Evolutionary conservation across 35 echinoderm and acorn worm genomes (phyloP).

Genomic region (Eucidaris tribuloides): DNA sequence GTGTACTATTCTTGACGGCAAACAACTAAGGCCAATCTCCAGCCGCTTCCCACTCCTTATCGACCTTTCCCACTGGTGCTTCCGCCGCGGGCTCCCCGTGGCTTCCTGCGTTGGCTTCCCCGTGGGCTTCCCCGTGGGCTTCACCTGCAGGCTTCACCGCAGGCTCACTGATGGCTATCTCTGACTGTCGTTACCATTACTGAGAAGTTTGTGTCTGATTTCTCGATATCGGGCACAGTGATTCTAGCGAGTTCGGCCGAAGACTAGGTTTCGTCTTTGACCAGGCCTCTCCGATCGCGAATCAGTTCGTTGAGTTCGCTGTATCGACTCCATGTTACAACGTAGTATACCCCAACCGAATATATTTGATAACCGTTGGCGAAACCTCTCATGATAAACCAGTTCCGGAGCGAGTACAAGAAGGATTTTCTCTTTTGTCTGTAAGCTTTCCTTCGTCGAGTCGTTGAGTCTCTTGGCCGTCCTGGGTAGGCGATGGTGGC

Average conservation of each 20-base stretch:
- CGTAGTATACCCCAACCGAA: not conserved
- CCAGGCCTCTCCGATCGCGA: not conserved
- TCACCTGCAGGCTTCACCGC: not conserved
- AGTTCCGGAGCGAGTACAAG: not conserved
- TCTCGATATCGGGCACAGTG: not conserved
- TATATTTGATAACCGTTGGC: not conserved
- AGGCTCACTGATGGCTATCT: too few species aligned
- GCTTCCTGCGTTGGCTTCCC: not conserved
- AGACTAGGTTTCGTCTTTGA: not conserved
- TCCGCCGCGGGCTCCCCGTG: too few species aligned
- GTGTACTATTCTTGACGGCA: too few species aligned
- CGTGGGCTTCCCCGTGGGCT: not conserved
- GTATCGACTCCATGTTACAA: not conserved
- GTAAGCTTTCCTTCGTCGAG: not conserved
- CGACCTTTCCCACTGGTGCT: too few species aligned
- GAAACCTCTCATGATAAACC: not conserved
- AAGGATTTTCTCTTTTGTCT: not conserved
- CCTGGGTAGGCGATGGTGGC: not conserved
- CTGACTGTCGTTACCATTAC: too few species aligned
- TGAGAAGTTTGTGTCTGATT: too few species aligned
- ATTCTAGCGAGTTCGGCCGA: not conserved
- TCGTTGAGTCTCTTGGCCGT: not conserved
- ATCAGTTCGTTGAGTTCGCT: not conserved
- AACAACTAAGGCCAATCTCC: too few species aligned
- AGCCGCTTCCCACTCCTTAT: too few species aligned